A percentile compares a stretch with the other conserved stretches of the same genome.
phyloP scores from a whole-genome alignment of 2,113 vertebrate genomes.

The Xenopus tropicalis region UCB_Xtro_10.0 CM004450.2:43452001-43452500 shows the following conservation, averaged over 20 bases:
- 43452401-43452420: constrained; percentile 13
- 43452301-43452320: constrained; percentile 22
- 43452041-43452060: constrained; percentile 4
- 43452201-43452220: neutral
- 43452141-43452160: constrained; percentile 12
- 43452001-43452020: constrained; percentile 8
- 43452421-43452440: constrained; percentile 23
- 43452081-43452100: constrained; percentile 15
- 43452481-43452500: constrained; percentile 22
- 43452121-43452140: constrained; percentile 17
- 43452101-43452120: constrained; percentile 19
- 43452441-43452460: constrained; percentile 39
- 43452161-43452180: constrained; percentile 16
- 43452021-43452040: constrained; percentile 18
- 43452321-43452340: constrained; percentile 22
- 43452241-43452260: constrained; percentile 5
- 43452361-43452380: constrained; percentile 42
- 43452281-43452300: constrained; percentile 12
- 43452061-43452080: constrained; percentile 4
- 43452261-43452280: neutral
- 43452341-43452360: constrained; percentile 37
- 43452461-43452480: constrained; percentile 23
- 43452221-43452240: neutral
- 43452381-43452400: constrained; percentile 37
- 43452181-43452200: constrained; percentile 17